Evolutionary conservation across 2,888 invertebrate species (phyloP), one percentile per base, ranked within the genome.

Genomic region (Trissolcus brochymenae): DNA sequence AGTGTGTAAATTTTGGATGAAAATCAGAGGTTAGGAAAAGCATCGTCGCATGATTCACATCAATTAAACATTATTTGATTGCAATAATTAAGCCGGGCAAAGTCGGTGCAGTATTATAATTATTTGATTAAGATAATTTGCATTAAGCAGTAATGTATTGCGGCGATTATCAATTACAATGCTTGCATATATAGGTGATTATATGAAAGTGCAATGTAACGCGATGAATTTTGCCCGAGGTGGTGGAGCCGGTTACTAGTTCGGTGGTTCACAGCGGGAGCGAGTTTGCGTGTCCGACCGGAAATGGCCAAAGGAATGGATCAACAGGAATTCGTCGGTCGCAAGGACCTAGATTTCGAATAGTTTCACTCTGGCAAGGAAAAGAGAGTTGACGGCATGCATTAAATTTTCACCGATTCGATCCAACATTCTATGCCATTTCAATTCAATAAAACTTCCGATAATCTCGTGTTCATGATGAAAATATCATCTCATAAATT

Each of bases 1-100:
- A 14, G 16, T 16, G 46, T n/a, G 4, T 16, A 14, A 16, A 16
- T 46, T 7, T 2, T 46, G 14, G 4, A 16, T 14, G 3, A 16
- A 9, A 46, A 46, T 46, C 11, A 11, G 14, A 16, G 4, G n/a
- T n/a, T 13, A 43, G 43, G 11, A 14, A 76, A 77, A 78, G 78
- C 76, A 66, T 73, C 65, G 9, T 35, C 11, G 35, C 35, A 11
- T 11, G 35, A 35, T 35, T 7, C 9, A 1, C 9, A 35, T 35
- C 35, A 46, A 16, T 46, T 46, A 16, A 46, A 46, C 16, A 46
- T 46, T 46, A 46, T n/a, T 46, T 16, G 14, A 46, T 46, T 16
- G 46, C 1, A n/a, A 46, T 46, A 46, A 46, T 46, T 46, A 16
- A n/a, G 16, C 16, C 1, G 6, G n/a, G 11, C 46, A 11, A 46